These are phyloP conservation scores for Acanthosepion lycidas DNA, from an alignment of 2,888 invertebrate species.

Conservation along the genomic window DNA sequence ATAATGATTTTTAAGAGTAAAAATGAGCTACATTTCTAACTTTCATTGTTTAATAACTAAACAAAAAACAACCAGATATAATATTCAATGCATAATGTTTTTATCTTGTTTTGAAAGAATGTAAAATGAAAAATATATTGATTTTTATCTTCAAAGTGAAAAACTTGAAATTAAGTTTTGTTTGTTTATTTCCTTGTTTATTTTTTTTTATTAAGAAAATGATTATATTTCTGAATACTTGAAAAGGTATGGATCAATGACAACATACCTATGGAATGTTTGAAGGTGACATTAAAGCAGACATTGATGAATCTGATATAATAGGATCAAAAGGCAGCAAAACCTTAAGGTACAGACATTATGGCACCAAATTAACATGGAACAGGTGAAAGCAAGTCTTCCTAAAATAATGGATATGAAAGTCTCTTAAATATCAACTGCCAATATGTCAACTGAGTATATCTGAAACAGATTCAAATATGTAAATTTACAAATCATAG, in stretches of 20 bases:
- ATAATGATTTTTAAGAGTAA: too few species aligned
- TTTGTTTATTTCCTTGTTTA: not conserved
- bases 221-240: constrained; percentile 6
- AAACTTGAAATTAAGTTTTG: not conserved
- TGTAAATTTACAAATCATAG: too few species aligned
- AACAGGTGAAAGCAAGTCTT: not conserved
- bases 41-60: too few species aligned
- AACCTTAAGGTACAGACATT: not conserved
- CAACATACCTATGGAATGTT: not conserved
- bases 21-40: too few species aligned
- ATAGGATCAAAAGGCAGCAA: not conserved
- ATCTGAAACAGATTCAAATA: too few species aligned
- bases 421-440: too few species aligned
- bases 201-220: not conserved
- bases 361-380: not conserved
- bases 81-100: not conserved
- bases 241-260: not conserved
- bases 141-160: not conserved
- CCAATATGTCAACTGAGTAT: too few species aligned
- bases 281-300: not conserved
- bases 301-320: not conserved
- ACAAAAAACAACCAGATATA: not conserved
- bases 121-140: not conserved
- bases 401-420: too few species aligned
- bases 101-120: not conserved